Base-by-base conservation (phyloP, 2,797 vertebrate genomes). In the Arrhamphus sclerolepis region DNA sequence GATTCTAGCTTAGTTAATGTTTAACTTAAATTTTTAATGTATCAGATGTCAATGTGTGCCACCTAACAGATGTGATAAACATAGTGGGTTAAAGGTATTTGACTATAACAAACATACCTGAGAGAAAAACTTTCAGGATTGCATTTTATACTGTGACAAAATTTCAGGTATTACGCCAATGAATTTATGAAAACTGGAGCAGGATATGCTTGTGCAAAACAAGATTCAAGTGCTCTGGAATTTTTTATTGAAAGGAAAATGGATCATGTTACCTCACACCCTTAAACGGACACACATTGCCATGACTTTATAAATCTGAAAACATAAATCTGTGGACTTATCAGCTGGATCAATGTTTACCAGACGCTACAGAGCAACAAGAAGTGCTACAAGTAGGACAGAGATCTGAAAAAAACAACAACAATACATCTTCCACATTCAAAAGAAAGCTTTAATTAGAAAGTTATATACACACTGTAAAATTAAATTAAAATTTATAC, bases 401-500 rank as follows among this genome's bases (percentile, higher is more conserved):
- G n/a, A 6, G 24, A 3, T 26, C 24, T 3, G 24, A 26, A 26
- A 13, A 4, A 38, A 34, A 34, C 10, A 34, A 34, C 13, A 4
- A 34, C 31, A 38, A 38, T 14, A 38, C 34, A 38, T 38, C 34
- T 38, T 82, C 44, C 87, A 91, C 91, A 93, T 93, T 93, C 90
- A 92, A 93, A 94, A 92, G 91, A 93, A 93, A 94, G 91, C 91
- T 94, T 94, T 94, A 94, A 93, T 94, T 93, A 94, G 92, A 94
- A 94, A 97, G 95, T 96, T 98, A 98, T 98, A 96, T 98, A 98
- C 97, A 93, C 88, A 98, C 90, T 91, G 91, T 95, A 98, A 95
- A 97, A 95, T 97, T 98, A 99, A 99, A 98, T 99, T 98, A 98
- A 97, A 96, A 95, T 99, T 98, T 99, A 93, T 98, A 99, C 97